Conservation (phyloP, 2,113 vertebrate species). For the Psittacara wagleri region DNA sequence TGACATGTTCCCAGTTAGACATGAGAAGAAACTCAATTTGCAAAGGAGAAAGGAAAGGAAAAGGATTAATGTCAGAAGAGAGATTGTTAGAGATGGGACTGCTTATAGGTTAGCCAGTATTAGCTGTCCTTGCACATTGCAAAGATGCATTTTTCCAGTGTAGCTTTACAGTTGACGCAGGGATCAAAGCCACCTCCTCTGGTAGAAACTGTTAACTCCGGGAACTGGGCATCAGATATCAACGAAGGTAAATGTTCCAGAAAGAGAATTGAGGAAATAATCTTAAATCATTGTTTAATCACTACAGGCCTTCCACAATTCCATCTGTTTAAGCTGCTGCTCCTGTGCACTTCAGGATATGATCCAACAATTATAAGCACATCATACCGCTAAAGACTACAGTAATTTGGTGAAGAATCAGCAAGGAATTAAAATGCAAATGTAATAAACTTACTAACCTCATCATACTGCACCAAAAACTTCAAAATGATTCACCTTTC, state of each 20-base stretch:
- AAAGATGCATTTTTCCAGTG: neutral
- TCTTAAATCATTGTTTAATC: neutral
- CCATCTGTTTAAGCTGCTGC: neutral
- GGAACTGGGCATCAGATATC: neutral
- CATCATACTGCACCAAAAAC: neutral
- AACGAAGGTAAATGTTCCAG: neutral
- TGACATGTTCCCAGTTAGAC: neutral
- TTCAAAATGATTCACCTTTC: neutral
- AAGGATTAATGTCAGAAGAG: neutral
- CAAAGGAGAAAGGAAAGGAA: neutral
- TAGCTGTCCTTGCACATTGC: neutral
- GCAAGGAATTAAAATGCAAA: neutral
- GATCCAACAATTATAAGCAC: neutral
- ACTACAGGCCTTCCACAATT: neutral
- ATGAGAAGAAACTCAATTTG: neutral
- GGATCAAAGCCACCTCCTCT: neutral
- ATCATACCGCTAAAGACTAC: neutral
- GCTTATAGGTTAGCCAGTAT: neutral
- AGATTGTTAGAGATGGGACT: neutral
- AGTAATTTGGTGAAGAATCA: conserved; percentile 13
- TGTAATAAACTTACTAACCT: neutral
- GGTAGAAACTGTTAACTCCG: neutral
- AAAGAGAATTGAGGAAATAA: neutral
- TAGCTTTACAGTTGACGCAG: neutral
- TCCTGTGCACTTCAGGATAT: neutral